Conservation (phyloP, 2,888 invertebrate genomes). For the Athetis lepigone region DNA sequence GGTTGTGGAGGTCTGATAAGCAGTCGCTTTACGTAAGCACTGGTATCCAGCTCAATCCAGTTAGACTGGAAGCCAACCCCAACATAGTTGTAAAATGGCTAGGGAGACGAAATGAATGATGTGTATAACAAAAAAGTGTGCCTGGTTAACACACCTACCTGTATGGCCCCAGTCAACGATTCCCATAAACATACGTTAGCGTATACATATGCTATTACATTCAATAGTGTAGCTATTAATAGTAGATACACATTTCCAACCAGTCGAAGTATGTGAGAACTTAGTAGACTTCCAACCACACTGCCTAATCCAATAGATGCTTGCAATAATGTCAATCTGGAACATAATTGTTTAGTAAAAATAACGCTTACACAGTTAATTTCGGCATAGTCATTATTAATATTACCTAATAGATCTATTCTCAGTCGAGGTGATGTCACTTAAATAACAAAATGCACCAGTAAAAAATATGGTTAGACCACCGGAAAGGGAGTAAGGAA, state of each 20-base stretch:
- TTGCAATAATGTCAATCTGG: constrained; percentile 92
- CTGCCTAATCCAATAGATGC: constrained; percentile 91
- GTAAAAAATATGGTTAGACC: constrained; percentile 92
- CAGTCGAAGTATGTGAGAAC: constrained; percentile 90
- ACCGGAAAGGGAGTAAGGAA: constrained; percentile 91
- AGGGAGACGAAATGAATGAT: too few relatives aligned
- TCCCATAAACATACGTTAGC: constrained; percentile 88
- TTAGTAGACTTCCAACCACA: constrained; percentile 91
- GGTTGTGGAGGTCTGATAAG: too few relatives aligned
- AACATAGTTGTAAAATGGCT: too few relatives aligned
- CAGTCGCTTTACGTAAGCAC: too few relatives aligned
- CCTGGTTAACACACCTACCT: constrained; percentile 75
- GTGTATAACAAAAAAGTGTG: too few relatives aligned
- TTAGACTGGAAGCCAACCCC: too few relatives aligned
- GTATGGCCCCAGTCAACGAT: constrained; percentile 82
- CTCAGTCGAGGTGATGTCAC: constrained; percentile 91
- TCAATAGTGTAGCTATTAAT: constrained; percentile 80
- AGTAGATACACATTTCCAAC: constrained; percentile 90
- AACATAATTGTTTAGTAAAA: constrained; percentile 65
- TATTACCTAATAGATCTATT: constrained; percentile 91
- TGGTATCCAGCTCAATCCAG: too few relatives aligned
- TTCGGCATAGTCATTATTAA: constrained; percentile 27
- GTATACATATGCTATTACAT: constrained; percentile 85
- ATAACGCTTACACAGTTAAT: constrained; percentile 18
- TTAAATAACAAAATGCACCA: constrained; percentile 92